Base-by-base conservation (phyloP, 2,113 vertebrate species). In the Eira barbara region DNA sequence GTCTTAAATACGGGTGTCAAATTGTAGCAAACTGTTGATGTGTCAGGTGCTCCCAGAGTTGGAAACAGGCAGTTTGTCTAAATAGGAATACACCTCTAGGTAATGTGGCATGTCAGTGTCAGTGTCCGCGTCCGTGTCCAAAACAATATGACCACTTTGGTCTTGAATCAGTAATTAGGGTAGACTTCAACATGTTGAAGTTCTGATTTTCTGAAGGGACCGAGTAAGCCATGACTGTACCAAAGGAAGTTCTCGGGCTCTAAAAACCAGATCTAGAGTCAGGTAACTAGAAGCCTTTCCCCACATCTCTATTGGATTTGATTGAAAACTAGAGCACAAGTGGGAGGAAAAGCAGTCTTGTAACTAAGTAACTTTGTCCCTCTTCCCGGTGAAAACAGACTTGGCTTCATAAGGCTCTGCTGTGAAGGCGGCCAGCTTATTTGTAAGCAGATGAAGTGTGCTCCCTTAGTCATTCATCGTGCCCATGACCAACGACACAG, bases 141-240 rank as follows among this genome's bases (percentile, higher is more conserved):
- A 78, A 76, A 91, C 65, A 93, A 4, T 79, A 11, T 42, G 52
- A 85, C 74, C 71, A 61, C 49, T 82, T 86, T 89, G 63, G 45
- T 96, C 31, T 74, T 79, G n/a, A 93, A 23, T 91, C 71, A 20
- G 7, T 63, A 63, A 81, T 80, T 13, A 84, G 36, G 7, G 15
- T 39, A 39, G 67, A 67, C 76, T 34, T 73, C n/a, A 78, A 17
- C 21, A 17, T 42, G 47, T 39, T 52, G 12, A 87, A 52, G 17
- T 42, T 85, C 25, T 55, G 82, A 57, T 89, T 67, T 93, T 89
- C 84, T 84, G 42, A 90, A 69, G 14, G 12, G 25, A 61, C 3
- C 73, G 39, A n/a, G 57, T 69, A 78, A 87, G 42, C 67, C 36
- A 0, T 34, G 63, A 39, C 23, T 31, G 7, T n/a, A 25, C 36